Conservation (phyloP, 2,797 vertebrate species). For the Spea hammondii region DNA sequence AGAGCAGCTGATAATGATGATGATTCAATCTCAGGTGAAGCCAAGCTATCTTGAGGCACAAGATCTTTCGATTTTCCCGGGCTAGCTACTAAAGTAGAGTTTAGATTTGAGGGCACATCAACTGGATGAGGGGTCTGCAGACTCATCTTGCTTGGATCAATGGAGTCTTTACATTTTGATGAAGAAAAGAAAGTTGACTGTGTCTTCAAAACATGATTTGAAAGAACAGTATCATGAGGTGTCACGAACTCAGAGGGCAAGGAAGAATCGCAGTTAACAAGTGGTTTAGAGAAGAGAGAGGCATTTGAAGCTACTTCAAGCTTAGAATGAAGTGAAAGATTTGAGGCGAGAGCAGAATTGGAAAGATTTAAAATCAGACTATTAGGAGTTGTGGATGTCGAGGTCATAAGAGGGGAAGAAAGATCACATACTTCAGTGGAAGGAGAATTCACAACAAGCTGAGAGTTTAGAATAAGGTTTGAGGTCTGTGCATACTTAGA, state of each 20-base stretch:
- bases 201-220: background rate
- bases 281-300: background rate
- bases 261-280: background rate
- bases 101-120: background rate
- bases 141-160: background rate
- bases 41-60: background rate
- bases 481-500: constrained; percentile 9
- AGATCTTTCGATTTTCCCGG: background rate
- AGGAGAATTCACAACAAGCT: constrained; percentile 3
- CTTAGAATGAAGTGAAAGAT: background rate
- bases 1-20: too few species aligned
- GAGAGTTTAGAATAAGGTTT: constrained; percentile 17
- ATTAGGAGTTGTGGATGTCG: background rate
- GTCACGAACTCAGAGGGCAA: background rate
- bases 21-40: background rate
- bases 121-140: background rate
- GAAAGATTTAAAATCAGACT: background rate
- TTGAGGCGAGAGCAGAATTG: background rate
- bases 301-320: background rate
- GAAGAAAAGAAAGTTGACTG: background rate
- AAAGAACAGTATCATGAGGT: background rate
- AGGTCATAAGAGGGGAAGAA: background rate
- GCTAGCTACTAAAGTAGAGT: background rate
- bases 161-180: background rate
- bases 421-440: constrained; percentile 3